A percentile compares a stretch with the other conserved stretches of the same genome.
These are phyloP conservation scores for Tethea ocularis DNA, from an alignment of 2,888 invertebrate species.

Conservation along the genomic window DNA sequence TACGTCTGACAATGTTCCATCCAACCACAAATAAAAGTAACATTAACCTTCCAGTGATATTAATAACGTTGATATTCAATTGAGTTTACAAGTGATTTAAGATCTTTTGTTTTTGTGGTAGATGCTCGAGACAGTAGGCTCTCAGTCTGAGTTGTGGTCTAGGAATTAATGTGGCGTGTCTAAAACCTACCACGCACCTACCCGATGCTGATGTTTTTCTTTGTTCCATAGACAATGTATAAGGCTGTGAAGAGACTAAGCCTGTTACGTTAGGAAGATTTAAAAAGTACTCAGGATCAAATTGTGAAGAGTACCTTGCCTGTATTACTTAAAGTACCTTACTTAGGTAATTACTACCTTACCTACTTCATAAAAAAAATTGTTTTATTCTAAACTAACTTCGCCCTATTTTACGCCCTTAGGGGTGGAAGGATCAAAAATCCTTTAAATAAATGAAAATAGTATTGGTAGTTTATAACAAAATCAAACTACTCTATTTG, in stretches of 20 bases:
- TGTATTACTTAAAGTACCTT: no score
- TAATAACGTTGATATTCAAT: conserved; percentile 8
- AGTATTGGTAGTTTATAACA: no score
- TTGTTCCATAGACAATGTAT: conserved; percentile 51
- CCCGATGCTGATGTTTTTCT: conserved; percentile 35
- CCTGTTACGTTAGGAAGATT: neutral
- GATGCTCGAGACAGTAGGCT: conserved; percentile 74
- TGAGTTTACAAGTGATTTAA: conserved; percentile 11
- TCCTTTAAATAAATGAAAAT: no score
- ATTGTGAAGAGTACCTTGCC: neutral
- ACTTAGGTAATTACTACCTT: no score
- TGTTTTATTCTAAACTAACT: no score
- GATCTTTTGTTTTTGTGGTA: conserved; percentile 27
- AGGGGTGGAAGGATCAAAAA: no score
- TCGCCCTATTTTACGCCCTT: no score
- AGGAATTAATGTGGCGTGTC: conserved; percentile 77
- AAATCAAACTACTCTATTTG: no score
- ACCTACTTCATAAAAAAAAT: no score
- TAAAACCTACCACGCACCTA: conserved; percentile 70
- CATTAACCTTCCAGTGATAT: neutral
- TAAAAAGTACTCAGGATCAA: neutral
- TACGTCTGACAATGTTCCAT: conserved; percentile 44
- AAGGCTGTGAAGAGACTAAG: conserved; percentile 42
- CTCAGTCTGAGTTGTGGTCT: conserved; percentile 65
- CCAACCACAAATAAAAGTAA: neutral